Percentiles rank a stretch among this genome's conserved stretches.
These are phyloP conservation scores for Botrylloides violaceus DNA, from an alignment of 23 tunicate species.

Conservation along the genomic window DNA sequence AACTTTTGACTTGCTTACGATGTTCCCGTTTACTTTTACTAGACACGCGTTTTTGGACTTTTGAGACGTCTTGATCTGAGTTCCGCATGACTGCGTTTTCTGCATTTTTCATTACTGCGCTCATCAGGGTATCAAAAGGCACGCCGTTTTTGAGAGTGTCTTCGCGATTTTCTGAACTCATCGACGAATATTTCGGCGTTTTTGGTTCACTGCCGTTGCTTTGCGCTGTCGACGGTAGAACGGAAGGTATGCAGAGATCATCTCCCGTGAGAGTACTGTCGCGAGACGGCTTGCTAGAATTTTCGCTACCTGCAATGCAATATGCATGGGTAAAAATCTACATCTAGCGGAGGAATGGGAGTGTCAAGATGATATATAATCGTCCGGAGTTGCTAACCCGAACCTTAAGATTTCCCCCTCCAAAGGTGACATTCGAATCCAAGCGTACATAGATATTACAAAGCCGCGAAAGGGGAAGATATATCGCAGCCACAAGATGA, in stretches of 20 bases:
- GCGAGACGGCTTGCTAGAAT: conserved; percentile 1
- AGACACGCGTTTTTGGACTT: neutral
- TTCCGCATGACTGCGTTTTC: neutral
- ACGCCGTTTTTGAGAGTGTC: conserved; percentile 17
- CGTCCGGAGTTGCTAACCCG: no score
- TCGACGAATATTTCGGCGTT: conserved; percentile 5
- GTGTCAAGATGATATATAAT: no score
- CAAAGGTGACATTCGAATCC: no score
- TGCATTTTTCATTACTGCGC: neutral
- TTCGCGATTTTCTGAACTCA: conserved; percentile 17
- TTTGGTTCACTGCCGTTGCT: neutral
- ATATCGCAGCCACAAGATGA: no score
- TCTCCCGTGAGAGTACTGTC: conserved; percentile 11
- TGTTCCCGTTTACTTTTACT: neutral
- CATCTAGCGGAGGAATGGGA: neutral
- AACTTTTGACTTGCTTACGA: conserved; percentile 7
- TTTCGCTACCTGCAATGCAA: neutral
- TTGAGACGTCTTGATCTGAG: neutral
- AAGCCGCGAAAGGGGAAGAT: no score
- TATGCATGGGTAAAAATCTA: neutral
- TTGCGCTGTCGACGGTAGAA: no score
- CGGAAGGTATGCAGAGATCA: conserved; percentile 10
- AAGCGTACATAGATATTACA: no score
- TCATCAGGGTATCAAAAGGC: neutral
- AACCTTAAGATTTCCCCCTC: no score